Evolutionary conservation across 1,140 invertebrate genomes (phyloP).

Genomic region (Diploscapter pachys): DNA sequence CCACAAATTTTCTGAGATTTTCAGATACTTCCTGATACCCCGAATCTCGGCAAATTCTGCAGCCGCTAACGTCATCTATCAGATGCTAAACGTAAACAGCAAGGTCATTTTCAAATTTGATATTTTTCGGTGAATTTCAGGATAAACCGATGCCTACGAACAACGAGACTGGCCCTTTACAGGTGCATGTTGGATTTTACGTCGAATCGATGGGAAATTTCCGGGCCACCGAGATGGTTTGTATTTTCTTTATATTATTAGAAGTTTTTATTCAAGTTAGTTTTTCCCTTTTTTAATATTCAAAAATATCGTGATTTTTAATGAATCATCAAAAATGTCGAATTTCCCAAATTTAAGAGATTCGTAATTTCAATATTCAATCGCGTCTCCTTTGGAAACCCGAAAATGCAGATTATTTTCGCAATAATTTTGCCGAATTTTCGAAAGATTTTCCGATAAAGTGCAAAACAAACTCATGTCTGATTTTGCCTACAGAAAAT

Average conservation of each 20-base stretch:
- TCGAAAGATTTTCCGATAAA: no score
- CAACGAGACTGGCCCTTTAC: conserved; percentile 11
- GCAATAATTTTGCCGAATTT: no score
- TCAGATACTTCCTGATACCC: no score
- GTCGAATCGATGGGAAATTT: conserved; percentile 41
- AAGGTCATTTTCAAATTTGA: not conserved
- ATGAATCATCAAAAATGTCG: not conserved
- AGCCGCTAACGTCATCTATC: no score
- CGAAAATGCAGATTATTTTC: no score
- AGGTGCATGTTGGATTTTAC: conserved; percentile 40
- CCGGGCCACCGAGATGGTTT: conserved; percentile 39
- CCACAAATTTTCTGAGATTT: no score
- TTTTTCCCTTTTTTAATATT: not conserved
- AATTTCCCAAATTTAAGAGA: not conserved
- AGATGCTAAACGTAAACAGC: no score
- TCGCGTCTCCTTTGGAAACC: no score
- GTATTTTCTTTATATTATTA: not conserved
- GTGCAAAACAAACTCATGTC: no score
- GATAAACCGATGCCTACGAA: conserved; percentile 27
- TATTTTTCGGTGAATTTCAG: conserved; percentile 15
- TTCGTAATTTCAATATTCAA: not conserved
- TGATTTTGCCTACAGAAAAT: no score
- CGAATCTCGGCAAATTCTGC: no score
- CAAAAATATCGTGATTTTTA: not conserved
- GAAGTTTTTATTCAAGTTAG: not conserved